Base-by-base conservation (phyloP, 1,140 invertebrate species). In the Drosophila orosa region DNA sequence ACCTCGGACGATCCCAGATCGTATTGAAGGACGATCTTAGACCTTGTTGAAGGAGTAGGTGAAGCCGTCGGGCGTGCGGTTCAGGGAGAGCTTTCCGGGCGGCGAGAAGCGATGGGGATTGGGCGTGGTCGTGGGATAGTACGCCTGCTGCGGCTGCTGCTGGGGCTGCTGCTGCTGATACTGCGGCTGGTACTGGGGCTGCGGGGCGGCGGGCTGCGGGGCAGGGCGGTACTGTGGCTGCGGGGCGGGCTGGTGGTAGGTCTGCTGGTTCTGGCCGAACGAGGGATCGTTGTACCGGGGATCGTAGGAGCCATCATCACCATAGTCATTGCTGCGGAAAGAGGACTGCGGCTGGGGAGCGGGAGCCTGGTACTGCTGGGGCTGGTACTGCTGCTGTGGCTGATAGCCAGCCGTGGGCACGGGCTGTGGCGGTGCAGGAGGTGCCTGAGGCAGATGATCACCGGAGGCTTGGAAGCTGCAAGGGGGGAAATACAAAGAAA, bases 51-150 rank as follows among this genome's bases (percentile, higher is more conserved):
- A 97, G 47, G 94, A 95, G 92, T 96, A 97, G 74, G 95, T 95
- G 92, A 95, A 97, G 67, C 96, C 96, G 87, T 97, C 96, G 19
- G 96, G 96, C 42, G 95, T 96, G 91, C 96, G 94, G 93, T 96
- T 97, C 72, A 97, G 94, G 78, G 94, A 95, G 58, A 97, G 94
- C 91, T 97, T 97, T 61, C 96, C 96, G 3, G 96, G 96, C 22
- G 96, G 96, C 90, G 95, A 96, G 92, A 96, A 96, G 76, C 95
- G 94, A 67, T 94, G 93, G 2, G 96, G 95, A 13, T 94, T 92
- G 44, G 94, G 94, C 17, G 96, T 96, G 25, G 95, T 95, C 7
- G 93, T 92, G 40, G 93, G 80, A 65, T 94, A 92, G 25, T 93
- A 92, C 22, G 93, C 85, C 10, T 79, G 76, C 65, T 84, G 77